These are phyloP conservation scores for Eidolon helvum DNA, from an alignment of 2,113 vertebrate species.

Conservation along the genomic window DNA sequence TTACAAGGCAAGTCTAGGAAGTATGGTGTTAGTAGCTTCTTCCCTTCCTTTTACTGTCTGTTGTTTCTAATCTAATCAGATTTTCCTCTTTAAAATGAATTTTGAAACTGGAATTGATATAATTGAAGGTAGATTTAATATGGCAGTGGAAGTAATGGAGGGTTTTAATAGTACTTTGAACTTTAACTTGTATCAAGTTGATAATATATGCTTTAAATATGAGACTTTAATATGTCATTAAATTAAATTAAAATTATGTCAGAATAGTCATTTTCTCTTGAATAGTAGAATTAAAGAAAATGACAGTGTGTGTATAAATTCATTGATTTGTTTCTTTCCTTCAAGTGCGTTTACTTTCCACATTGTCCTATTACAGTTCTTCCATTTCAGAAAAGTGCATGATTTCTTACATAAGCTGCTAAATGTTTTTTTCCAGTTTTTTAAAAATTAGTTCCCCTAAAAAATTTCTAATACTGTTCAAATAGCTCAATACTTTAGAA, in stretches of 20 bases:
- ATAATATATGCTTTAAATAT: slow-evolving; percentile 1
- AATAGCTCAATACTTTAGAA: not conserved
- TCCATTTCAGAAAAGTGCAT: not conserved
- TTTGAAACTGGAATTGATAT: slow-evolving; percentile 33
- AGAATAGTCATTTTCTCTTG: not conserved
- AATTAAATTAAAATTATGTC: not conserved
- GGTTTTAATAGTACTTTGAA: slow-evolving; percentile 33
- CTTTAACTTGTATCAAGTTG: slow-evolving; percentile 17
- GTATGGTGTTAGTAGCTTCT: not conserved
- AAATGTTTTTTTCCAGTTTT: not conserved
- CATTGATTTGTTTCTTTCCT: not conserved
- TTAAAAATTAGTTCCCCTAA: not conserved
- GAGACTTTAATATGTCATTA: slow-evolving; percentile 35
- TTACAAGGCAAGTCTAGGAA: not conserved
- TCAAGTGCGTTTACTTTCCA: not conserved
- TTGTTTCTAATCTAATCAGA: not conserved
- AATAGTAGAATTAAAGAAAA: not conserved
- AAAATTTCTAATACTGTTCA: slow-evolving; percentile 15
- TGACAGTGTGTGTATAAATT: not conserved
- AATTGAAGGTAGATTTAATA: not conserved
- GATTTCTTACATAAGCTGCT: not conserved
- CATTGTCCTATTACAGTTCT: not conserved
- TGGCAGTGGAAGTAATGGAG: not conserved
- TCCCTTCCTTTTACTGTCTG: not conserved
- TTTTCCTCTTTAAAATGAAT: slow-evolving; percentile 14